Percentiles rank a stretch among this genome's conserved stretches.
Conservation (phyloP, 53 echinoderm and acorn worm species). For the Paelopatides confundens region DNA sequence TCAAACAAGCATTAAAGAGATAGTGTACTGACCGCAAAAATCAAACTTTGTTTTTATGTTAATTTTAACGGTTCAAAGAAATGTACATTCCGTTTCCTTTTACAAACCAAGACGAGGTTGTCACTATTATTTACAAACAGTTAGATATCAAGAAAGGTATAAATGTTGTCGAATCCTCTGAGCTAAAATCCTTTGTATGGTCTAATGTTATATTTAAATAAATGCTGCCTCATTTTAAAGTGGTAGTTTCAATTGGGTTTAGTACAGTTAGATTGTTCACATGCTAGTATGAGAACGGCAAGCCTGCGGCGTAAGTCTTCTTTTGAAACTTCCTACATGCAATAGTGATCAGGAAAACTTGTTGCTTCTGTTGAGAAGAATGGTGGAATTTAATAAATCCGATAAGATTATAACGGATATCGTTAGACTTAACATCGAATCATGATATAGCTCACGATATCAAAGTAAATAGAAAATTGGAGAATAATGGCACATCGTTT, state of each 20-base stretch:
- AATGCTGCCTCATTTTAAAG: no score
- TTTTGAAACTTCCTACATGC: background rate
- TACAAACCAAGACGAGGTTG: no score
- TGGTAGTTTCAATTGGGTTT: no score
- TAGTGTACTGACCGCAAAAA: background rate
- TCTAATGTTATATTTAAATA: no score
- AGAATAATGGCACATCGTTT: background rate
- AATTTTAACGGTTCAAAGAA: background rate
- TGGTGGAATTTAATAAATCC: background rate
- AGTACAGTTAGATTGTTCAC: no score
- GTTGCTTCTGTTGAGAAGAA: background rate
- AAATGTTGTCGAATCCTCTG: no score
- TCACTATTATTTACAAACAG: no score
- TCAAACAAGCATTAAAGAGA: constrained; percentile 36
- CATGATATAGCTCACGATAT: background rate
- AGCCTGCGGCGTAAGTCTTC: background rate
- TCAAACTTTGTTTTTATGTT: background rate
- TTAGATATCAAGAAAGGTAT: no score
- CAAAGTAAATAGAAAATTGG: background rate
- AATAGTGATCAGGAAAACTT: background rate
- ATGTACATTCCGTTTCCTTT: background rate
- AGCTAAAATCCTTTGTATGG: no score
- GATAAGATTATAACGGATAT: background rate
- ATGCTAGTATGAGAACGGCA: background rate
- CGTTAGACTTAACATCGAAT: background rate